Percentiles rank a stretch among this genome's conserved stretches.
These are phyloP conservation scores for Onychomys torridus DNA, from an alignment of 2,797 vertebrate genomes.

Conservation along the genomic window DNA sequence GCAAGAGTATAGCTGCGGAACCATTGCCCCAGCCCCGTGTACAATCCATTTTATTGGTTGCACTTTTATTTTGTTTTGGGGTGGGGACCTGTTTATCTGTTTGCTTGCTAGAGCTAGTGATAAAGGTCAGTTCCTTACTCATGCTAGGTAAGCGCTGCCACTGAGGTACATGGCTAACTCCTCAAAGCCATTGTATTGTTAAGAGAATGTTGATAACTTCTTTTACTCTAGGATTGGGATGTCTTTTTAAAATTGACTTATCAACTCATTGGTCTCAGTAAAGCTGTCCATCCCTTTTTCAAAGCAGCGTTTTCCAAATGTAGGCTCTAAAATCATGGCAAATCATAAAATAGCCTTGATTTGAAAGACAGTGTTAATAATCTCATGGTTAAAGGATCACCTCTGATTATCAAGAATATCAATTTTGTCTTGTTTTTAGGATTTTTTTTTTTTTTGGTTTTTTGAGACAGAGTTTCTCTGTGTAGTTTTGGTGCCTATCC, in stretches of 20 bases:
- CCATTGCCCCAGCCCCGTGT: background rate
- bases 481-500: too few species aligned
- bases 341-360: conserved; percentile 53
- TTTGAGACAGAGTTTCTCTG: too few species aligned
- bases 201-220: conserved; percentile 33
- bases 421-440: conserved; percentile 11
- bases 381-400: conserved; percentile 7
- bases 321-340: conserved; percentile 44
- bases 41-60: background rate
- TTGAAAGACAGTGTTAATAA: conserved; percentile 55
- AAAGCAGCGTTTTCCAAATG: conserved; percentile 46
- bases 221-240: conserved; percentile 46
- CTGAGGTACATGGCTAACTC: background rate
- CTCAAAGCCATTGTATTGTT: conserved; percentile 5
- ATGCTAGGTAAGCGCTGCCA: background rate
- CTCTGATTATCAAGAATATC: conserved; percentile 17
- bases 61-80: background rate
- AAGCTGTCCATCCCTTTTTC: conserved; percentile 46
- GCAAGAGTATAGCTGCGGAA: background rate
- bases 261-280: conserved; percentile 11
- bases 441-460: too few species aligned
- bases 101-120: background rate
- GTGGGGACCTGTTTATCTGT: background rate
- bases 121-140: background rate
- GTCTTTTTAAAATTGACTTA: conserved; percentile 11